Base-by-base conservation (phyloP, 2,797 vertebrate species). In the Hapalemur alaotrensis region DNA sequence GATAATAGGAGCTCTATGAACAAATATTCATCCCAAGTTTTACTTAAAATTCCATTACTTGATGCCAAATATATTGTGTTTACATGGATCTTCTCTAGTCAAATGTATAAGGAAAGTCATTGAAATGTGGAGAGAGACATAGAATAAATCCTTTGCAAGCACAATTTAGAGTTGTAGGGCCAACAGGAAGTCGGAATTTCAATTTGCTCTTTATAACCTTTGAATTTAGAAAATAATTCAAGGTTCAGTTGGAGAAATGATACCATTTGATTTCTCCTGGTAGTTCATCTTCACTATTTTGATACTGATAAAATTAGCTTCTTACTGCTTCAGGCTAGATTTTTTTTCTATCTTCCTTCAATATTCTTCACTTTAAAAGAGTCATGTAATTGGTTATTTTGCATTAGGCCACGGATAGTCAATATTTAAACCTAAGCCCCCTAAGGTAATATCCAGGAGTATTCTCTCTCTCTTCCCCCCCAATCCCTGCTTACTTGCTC, bases 1-100 rank as follows among this genome's bases (percentile, higher is more conserved):
- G n/a, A 48, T 80, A 89, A 76, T 61, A 87, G 65, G 54, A 76
- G 5, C 38, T 63, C 63, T 89, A 11, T 76, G 52, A 80, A 80
- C 30, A 91, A 88, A 92, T n/a, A 91, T 83, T 67, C 63, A 70
- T 83, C 30, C 30, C n/a, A 43, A 84, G 28, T 94, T 93, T 94
- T 86, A 76, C 59, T 80, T 38, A 93, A 83, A 79, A 61, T 75
- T 6, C 28, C 32, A 85, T 92, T 83, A 79, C 59, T 69, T 78
- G 32, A 38, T 87, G 43, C 23, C 79, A 91, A 80, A 67, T 50
- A 67, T 70, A 69, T 85, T 85, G 59, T 76, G 76, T 67, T 88
- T 61, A 89, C 2, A 4, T 5, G 17, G n/a, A 25, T 78, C n/a
- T 32, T 91, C 38, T 88, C 18, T 43, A 95, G 73, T 82, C 78